Evolutionary conservation across 2,888 invertebrate genomes (phyloP), one percentile per base, ranked within the genome.

Genomic region (Charanyca ferruginea): DNA sequence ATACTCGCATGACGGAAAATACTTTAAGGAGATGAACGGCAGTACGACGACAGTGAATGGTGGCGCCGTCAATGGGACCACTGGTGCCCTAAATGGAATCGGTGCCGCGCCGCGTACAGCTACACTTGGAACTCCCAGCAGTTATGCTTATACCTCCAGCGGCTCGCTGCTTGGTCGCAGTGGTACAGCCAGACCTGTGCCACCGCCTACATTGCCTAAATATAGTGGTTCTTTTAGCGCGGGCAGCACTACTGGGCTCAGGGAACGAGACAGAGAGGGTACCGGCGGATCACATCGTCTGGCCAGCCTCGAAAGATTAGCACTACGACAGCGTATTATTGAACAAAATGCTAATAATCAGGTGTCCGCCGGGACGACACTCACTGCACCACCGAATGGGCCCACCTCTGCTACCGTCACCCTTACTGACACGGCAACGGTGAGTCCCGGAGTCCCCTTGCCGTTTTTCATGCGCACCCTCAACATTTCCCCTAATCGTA

Each of bases 301-400:
- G 83, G 97, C 98, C 62, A 98, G 98, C 89, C 96, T 98, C 76
- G 98, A 98, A 92, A 96, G 98, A 89, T 96, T 98, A 87, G 98
- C 98, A 52, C 96, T 98, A 82, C 96, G 98, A 70, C 98, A 98
- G 91, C 97, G 98, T 88, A 97, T 98, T 85, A 97, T 98, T 87
- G 98, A 98, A 88, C 97, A 97, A 78, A 95, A 83, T 87, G 84
- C 95, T 13, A 96, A 96, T 86, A 96, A 96, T 89, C 96, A 96
- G 90, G 94, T 95, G 88, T 79, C 90, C 38, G 82, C 79, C 66
- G 77, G 86, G 42, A 74, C 85, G 53, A 58, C 83, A 47, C 68
- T 87, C 80, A 92, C 83, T 89, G 87, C 87, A 73, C 87, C 89
- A 80, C 81, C 91, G 72, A 94, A 93, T 83, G 92, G 92, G 69